These are phyloP conservation scores for Latrodectus elegans DNA, from an alignment of 2,888 invertebrate genomes.

Conservation along the genomic window DNA sequence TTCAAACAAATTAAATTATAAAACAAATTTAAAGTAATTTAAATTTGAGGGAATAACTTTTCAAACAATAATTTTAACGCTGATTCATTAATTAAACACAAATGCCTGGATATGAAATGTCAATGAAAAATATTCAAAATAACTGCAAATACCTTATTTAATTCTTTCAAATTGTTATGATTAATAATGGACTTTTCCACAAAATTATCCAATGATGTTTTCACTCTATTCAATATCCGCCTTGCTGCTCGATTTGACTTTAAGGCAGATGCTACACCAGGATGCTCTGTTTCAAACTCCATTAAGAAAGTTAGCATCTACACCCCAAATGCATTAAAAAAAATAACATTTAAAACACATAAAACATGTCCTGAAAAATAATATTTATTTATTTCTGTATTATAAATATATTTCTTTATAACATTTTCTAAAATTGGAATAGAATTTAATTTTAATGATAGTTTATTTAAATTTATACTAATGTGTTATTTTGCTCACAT, in stretches of 20 bases:
- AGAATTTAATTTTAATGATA: too few species aligned
- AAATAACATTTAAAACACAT: neutral
- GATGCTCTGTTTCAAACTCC: slow-evolving; percentile 38
- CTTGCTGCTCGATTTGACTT: slow-evolving; percentile 51
- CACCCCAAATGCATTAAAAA: neutral
- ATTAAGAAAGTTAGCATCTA: slow-evolving; percentile 34
- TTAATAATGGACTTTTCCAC: slow-evolving; percentile 32
- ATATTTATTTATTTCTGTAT: too few species aligned
- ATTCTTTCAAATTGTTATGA: slow-evolving; percentile 18
- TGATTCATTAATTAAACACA: neutral
- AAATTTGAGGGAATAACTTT: neutral
- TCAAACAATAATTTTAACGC: neutral
- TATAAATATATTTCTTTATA: too few species aligned
- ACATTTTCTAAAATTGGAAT: too few species aligned
- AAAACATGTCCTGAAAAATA: neutral
- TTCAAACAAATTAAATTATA: neutral
- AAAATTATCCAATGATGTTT: slow-evolving; percentile 18
- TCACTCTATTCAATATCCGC: slow-evolving; percentile 40
- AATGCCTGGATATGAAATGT: neutral
- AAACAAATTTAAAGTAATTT: neutral
- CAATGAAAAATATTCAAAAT: neutral
- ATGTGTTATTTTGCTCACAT: too few species aligned
- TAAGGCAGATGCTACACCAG: slow-evolving; percentile 28
- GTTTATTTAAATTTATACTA: too few species aligned
- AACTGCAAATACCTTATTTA: slow-evolving; percentile 13